Evolutionary conservation across 2,113 vertebrate species (phyloP), one percentile per base, ranked within the genome.

Genomic region (Plectropomus leopardus): DNA sequence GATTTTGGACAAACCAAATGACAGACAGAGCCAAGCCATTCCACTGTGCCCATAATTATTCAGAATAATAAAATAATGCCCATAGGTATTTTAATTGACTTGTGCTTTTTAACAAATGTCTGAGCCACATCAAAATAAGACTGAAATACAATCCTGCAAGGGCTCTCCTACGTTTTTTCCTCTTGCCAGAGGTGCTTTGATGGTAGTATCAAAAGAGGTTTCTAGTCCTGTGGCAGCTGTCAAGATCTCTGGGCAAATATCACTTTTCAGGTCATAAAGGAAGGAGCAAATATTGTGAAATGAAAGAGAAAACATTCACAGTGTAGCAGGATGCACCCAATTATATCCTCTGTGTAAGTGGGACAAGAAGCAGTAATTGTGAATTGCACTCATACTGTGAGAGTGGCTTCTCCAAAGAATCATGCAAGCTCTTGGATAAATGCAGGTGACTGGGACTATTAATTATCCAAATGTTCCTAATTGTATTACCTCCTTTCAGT

Each of bases 381-480:
- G 60, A 54, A 53, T 30, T 50, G 32, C 50, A 45, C 24, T 44
- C 51, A 30, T 8, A 50, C 55, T 76, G 72, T 24, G 67, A 81
- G 60, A 14, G 66, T 5, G 36, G 32, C 44, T 55, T 21, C 57
- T 47, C n/a, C 57, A 65, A 42, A 72, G 47, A 16, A 23, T 54
- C 50, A 40, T 5, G 13, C 0, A 6, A 58, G 69, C 66, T 60
- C 51, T 76, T 51, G 28, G 73, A 80, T 73, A 82, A 61, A 78
- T 61, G 58, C 19, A 82, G 77, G 65, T 67, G 64, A 67, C 40
- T 53, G 17, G 28, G 8, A 63, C 61, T 34, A 66, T 80, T 76
- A 68, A 87, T 78, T 45, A 32, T 32, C 45, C 57, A 55, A 78
- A 78, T 68, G 54, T n/a, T 72, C 30, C 53, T 59, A 69, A 84